Conservation (phyloP, 2,113 vertebrate genomes). For the Capra hircus region DNA sequence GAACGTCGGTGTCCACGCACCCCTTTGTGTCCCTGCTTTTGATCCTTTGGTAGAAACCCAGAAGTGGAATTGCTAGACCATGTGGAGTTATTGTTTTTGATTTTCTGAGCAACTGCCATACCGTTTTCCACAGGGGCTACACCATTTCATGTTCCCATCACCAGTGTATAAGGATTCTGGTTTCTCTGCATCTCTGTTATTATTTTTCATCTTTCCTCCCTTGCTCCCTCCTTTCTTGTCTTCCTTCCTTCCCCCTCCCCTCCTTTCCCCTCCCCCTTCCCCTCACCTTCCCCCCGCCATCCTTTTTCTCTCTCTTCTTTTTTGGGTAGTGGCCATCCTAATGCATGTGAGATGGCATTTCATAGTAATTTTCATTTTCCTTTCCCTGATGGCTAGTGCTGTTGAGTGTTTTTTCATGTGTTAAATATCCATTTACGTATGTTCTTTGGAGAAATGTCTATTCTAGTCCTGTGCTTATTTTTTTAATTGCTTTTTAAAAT, state of each 20-base stretch:
- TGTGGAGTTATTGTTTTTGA: not conserved
- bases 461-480: not conserved
- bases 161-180: too few relatives aligned
- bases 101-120: not conserved
- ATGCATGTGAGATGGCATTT: rapidly evolving
- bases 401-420: not conserved
- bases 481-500: not conserved
- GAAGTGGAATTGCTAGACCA: not conserved
- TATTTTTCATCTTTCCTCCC: not conserved
- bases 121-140: not conserved
- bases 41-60: not conserved
- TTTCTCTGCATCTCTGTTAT: not conserved
- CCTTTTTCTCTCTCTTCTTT: not conserved
- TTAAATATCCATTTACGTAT: not conserved
- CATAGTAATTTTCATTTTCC: not conserved
- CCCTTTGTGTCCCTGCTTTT: not conserved
- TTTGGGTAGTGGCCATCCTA: not conserved
- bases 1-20: rapidly evolving
- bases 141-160: not conserved
- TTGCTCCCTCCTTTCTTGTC: not conserved
- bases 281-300: rapidly evolving
- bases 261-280: too few relatives aligned
- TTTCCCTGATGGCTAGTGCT: not conserved
- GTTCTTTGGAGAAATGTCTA: not conserved
- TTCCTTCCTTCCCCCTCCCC: too few relatives aligned